Evolutionary conservation across 1,140 invertebrate species (phyloP).

Genomic region (Cotesia vestalis): DNA sequence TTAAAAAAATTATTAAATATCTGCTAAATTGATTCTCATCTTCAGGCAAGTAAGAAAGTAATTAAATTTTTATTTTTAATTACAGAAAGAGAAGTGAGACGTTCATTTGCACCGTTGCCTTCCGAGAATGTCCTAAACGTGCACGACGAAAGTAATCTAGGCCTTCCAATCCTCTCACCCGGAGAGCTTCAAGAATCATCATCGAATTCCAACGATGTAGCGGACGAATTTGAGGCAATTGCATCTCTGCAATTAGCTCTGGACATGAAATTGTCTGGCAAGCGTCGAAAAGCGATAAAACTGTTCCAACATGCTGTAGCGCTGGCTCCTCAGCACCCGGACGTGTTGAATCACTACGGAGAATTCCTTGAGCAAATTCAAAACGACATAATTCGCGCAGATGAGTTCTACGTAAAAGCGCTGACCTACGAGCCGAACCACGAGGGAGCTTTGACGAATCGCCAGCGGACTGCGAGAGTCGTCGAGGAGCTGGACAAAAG

Average conservation of each 20-base stretch:
- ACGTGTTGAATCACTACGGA: slow-evolving; percentile 91
- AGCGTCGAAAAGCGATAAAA: slow-evolving; percentile 86
- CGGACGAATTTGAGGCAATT: slow-evolving; percentile 76
- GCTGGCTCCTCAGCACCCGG: slow-evolving; percentile 89
- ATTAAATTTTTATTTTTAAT: slow-evolving; percentile 24
- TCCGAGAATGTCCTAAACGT: slow-evolving; percentile 50
- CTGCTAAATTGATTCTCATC: background rate
- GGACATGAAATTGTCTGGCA: slow-evolving; percentile 83
- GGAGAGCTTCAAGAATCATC: slow-evolving; percentile 39
- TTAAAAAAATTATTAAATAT: no score
- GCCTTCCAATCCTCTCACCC: slow-evolving; percentile 41
- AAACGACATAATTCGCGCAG: slow-evolving; percentile 87
- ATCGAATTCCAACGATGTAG: slow-evolving; percentile 44
- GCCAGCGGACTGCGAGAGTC: slow-evolving; percentile 83
- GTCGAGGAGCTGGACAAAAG: slow-evolving; percentile 90
- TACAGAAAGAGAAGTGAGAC: slow-evolving; percentile 40
- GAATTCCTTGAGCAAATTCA: slow-evolving; percentile 90
- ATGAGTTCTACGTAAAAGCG: slow-evolving; percentile 81
- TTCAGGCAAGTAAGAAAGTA: background rate
- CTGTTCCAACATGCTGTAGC: slow-evolving; percentile 91
- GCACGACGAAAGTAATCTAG: slow-evolving; percentile 53
- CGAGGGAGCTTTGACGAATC: slow-evolving; percentile 80
- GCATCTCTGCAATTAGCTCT: slow-evolving; percentile 83
- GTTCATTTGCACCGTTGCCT: slow-evolving; percentile 52
- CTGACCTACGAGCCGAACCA: slow-evolving; percentile 85